Percentiles rank a stretch among this genome's conserved stretches.
phyloP scores from a whole-genome alignment of 2,113 vertebrate species.

The Pongo pygmaeus region DNA sequence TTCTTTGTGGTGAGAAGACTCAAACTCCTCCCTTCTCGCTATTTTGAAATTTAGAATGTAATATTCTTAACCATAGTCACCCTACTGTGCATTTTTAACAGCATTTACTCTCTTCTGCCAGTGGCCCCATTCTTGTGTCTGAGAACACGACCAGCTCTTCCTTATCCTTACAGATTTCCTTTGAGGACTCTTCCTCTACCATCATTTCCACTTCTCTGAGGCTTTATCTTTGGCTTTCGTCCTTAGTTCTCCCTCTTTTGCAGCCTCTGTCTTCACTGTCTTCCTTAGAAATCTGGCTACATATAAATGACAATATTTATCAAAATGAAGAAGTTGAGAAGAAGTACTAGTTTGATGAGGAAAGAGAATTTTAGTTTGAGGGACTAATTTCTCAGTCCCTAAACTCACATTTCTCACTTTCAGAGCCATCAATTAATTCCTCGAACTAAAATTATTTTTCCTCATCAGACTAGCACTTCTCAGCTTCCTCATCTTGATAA shows the following conservation, averaged over 20 bases:
- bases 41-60: not conserved
- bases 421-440: not conserved
- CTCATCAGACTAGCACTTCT: not conserved
- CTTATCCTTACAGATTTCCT: not conserved
- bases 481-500: not conserved
- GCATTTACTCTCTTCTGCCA: not conserved
- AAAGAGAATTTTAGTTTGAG: not conserved
- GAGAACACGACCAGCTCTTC: not conserved
- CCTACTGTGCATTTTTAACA: not conserved
- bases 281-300: not conserved
- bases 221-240: not conserved
- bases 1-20: not conserved
- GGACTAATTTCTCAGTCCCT: not conserved
- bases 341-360: not conserved
- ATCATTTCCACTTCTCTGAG: not conserved
- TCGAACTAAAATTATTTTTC: conserved; percentile 1
- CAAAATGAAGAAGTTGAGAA: not conserved
- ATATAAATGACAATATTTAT: not conserved
- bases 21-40: not conserved
- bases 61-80: not conserved
- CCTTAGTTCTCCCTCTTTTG: not conserved
- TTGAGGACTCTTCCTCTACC: not conserved
- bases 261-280: not conserved
- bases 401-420: conserved; percentile 12
- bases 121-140: not conserved